Percentiles rank a stretch among this genome's conserved stretches.
These are phyloP conservation scores for Mohoua ochrocephala DNA, from an alignment of 2,113 vertebrate species.

Conservation along the genomic window DNA sequence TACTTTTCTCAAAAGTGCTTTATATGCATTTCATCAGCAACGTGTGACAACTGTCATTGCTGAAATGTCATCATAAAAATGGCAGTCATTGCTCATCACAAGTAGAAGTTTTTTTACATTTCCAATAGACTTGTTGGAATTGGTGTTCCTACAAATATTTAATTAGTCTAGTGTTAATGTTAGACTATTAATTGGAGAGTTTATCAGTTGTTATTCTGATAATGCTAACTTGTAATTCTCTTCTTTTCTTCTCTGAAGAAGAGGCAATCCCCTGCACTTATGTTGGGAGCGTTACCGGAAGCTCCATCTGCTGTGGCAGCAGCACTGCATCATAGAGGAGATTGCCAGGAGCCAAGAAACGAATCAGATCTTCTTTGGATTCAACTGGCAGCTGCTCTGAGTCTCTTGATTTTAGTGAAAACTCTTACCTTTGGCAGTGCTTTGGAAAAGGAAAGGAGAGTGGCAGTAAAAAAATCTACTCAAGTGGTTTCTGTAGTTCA, in stretches of 20 bases:
- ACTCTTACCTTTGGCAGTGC: not conserved
- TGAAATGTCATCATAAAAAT: not conserved
- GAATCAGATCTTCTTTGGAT: conserved; percentile 88
- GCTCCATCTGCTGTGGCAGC: conserved; percentile 92
- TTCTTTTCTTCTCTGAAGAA: conserved; percentile 58
- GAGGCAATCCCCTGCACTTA: conserved; percentile 90
- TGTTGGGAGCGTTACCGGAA: conserved; percentile 91
- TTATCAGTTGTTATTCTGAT: not conserved
- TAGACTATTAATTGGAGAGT: not conserved
- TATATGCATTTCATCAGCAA: not conserved
- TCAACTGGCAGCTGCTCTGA: conserved; percentile 96
- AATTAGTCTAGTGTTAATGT: not conserved
- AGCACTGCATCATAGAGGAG: conserved; percentile 96
- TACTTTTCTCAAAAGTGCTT: not conserved
- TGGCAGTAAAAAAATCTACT: not conserved
- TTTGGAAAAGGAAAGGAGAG: not conserved
- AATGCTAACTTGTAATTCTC: not conserved
- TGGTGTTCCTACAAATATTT: not conserved
- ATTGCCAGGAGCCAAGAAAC: conserved; percentile 94
- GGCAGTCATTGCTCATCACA: not conserved
- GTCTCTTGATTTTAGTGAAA: not conserved
- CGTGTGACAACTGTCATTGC: not conserved
- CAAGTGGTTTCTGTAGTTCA: conserved; percentile 2
- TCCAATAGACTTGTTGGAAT: not conserved
- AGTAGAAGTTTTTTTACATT: not conserved